Evolutionary conservation across 2,113 vertebrate species (phyloP), one percentile per base, ranked within the genome.

Genomic region (Megalops atlanticus): DNA sequence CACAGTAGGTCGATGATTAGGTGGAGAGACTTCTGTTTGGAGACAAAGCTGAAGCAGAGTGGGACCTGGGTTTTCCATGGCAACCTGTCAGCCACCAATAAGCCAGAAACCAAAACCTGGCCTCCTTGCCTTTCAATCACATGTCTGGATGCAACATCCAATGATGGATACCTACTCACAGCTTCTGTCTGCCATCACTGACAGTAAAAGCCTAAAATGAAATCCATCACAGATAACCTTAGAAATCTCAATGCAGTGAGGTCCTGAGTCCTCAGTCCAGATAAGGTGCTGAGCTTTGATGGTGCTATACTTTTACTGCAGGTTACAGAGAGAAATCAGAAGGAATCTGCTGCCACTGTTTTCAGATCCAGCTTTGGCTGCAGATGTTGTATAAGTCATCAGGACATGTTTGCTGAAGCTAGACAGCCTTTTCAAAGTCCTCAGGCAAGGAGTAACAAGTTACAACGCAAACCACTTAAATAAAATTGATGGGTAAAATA

Each of bases 401-500:
- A 87, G 82, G 78, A 89, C 82, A 80, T 52, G 76, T 84, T 87
- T 86, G 73, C 76, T 81, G 40, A 80, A 88, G 85, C 31, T 31
- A 86, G 2, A 84, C 79, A 83, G 79, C 49, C 77, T 74, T 75
- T 77, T 52, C 54, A 40, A 45, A 84, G 82, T 79, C 79, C 79
- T 86, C 38, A 58, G 83, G 86, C 90, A 84, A 90, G 41, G 39
- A 80, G 78, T 58, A 47, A 84, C 90, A 81, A 88, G 91, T 89
- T 84, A 31, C 54, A 91, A 93, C 93, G 89, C 31, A 87, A 84
- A 78, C 43, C 82, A 79, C 83, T 88, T 88, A 72, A 85, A 89
- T 84, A 72, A 85, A 87, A 80, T 74, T 84, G 83, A 89, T 84
- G 81, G 83, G 58, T 82, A 71, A 85, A 74, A 91, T 82, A 86